Evolutionary conservation across 2,797 vertebrate genomes (phyloP).

Genomic region (Notoglanidium macrostoma): DNA sequence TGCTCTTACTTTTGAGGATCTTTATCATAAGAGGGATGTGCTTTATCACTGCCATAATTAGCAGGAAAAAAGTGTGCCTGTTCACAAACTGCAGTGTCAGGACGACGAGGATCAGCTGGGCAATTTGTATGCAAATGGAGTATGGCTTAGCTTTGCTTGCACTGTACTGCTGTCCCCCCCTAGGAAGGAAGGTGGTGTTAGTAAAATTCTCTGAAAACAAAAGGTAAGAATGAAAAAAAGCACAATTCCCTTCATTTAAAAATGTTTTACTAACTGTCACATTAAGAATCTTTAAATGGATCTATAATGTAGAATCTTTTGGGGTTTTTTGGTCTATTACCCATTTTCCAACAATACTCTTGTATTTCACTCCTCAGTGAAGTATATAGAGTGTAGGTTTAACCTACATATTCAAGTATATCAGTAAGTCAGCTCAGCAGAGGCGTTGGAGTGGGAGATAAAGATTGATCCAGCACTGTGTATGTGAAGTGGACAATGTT

Average conservation of each 20-base stretch:
- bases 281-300: neutral
- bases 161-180: slow-evolving; percentile 40
- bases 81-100: slow-evolving; percentile 52
- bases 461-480: slow-evolving; percentile 59
- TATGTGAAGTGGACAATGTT: slow-evolving; percentile 61
- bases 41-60: slow-evolving; percentile 49
- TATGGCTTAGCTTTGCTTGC: slow-evolving; percentile 49
- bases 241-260: neutral
- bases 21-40: slow-evolving; percentile 22
- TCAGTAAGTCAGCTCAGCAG: slow-evolving; percentile 24
- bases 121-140: slow-evolving; percentile 65
- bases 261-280: neutral
- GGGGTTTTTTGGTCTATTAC: neutral
- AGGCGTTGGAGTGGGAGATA: slow-evolving; percentile 62
- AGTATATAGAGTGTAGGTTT: slow-evolving; percentile 22
- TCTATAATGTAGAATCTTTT: neutral
- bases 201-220: slow-evolving; percentile 14
- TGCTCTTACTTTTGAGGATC: slow-evolving; percentile 20
- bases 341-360: neutral
- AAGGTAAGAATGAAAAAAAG: neutral
- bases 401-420: slow-evolving; percentile 33
- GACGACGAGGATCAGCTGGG: slow-evolving; percentile 61
- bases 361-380: neutral
- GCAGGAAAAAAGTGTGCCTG: slow-evolving; percentile 27
- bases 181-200: slow-evolving; percentile 31